A percentile compares a stretch with the other conserved stretches of the same genome.
phyloP scores from a whole-genome alignment of 1,140 invertebrate genomes.

The Proctacanthus coquilletti region DNA sequence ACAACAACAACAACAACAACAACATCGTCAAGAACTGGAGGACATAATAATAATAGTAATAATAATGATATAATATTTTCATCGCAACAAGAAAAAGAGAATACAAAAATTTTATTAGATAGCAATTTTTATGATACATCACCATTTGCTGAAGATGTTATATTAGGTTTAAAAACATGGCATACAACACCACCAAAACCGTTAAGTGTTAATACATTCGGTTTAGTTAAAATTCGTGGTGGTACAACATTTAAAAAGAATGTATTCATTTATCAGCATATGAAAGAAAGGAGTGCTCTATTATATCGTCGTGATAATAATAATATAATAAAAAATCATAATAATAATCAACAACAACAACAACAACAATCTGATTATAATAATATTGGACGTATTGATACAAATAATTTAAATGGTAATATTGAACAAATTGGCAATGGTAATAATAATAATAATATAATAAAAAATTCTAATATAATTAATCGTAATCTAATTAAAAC shows the following conservation, averaged over 20 bases:
- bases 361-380: too few species aligned
- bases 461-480: not conserved
- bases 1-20: too few species aligned
- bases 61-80: too few species aligned
- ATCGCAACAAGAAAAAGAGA: too few species aligned
- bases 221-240: not conserved
- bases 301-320: not conserved
- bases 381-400: not conserved
- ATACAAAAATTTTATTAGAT: too few species aligned
- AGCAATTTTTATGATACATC: too few species aligned
- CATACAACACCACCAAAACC: not conserved
- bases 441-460: not conserved
- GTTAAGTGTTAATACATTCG: not conserved
- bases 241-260: not conserved
- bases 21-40: too few species aligned
- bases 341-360: too few species aligned
- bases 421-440: not conserved
- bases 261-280: not conserved
- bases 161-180: too few species aligned
- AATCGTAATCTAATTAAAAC: not conserved
- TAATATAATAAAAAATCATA: not conserved
- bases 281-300: not conserved
- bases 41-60: too few species aligned
- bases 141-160: too few species aligned
- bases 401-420: not conserved